Percentiles rank a stretch among this genome's conserved stretches.
Conservation (phyloP, 1,140 invertebrate species). For the Chironomus tepperi region DNA sequence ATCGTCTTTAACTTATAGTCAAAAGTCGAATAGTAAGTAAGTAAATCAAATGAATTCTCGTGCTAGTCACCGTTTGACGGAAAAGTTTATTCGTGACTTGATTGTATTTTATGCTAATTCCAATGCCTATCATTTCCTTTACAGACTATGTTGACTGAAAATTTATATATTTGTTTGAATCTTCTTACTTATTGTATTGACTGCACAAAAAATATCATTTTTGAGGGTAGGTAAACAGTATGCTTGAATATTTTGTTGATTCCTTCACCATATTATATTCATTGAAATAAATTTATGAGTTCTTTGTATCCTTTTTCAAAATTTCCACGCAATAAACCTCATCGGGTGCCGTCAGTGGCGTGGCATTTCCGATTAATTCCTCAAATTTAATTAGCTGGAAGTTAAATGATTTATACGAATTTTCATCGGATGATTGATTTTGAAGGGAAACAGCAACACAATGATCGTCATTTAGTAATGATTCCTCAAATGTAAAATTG, state of each 20-base stretch:
- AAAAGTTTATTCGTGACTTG: slow-evolving; percentile 11
- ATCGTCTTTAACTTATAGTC: not conserved
- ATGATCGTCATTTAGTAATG: slow-evolving; percentile 67
- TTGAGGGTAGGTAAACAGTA: not conserved
- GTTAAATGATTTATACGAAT: slow-evolving; percentile 27
- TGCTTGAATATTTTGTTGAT: no score
- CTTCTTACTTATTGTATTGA: not conserved
- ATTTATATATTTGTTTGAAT: not conserved
- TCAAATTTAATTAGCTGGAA: slow-evolving; percentile 46
- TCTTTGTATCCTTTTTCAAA: slow-evolving; percentile 42
- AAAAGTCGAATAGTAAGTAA: not conserved
- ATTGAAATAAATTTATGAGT: slow-evolving; percentile 19
- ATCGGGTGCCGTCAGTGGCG: slow-evolving; percentile 46
- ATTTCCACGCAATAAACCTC: slow-evolving; percentile 45
- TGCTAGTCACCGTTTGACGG: not conserved
- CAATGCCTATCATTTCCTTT: not conserved
- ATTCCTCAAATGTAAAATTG: slow-evolving; percentile 82
- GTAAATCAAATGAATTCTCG: not conserved
- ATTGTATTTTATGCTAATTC: slow-evolving; percentile 14
- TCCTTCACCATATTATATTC: not conserved
- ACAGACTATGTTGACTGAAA: not conserved
- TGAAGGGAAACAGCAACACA: slow-evolving; percentile 68
- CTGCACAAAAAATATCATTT: not conserved
- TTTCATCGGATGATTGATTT: slow-evolving; percentile 28
- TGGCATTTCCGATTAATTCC: slow-evolving; percentile 46